Evolutionary conservation across 2,113 vertebrate genomes (phyloP), one percentile per base, ranked within the genome.

Genomic region (Benitochromis conjunctus): DNA sequence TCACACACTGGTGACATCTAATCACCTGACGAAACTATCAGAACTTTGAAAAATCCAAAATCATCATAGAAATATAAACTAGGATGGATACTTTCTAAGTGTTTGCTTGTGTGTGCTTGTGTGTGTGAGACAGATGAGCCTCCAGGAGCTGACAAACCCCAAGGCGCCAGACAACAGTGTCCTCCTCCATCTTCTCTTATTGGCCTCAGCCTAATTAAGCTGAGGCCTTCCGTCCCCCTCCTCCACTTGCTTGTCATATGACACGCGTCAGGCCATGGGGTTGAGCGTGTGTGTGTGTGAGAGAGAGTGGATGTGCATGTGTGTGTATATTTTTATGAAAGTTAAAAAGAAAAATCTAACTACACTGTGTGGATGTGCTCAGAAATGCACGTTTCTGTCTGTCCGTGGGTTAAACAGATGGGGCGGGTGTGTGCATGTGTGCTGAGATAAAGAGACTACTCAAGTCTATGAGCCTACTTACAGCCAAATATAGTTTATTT

Each of bases 141-240:
- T 79, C 51, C 34, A 84, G 91, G 84, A 89, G 58, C 83, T 74
- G 77, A 86, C 87, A 85, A 91, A 78, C 82, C 88, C 85, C 87
- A 55, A 91, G 94, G 93, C 94, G 93, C 93, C 94, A 95, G 94
- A 94, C 92, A 71, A 86, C 89, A 88, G 66, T 86, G 81, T 89
- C 91, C 92, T 94, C 83, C 84, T 95, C 89, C 90, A 92, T 95
- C 94, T 92, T 93, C 56, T 87, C 84, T 89, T 60, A 91, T 83
- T 92, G 90, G 87, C 74, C 83, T 92, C 66, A 57, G 89, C 80
- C 58, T 94, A 93, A 94, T 93, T 90, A 94, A 90, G 64, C 81
- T 12, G 41, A 78, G 62, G 26, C 71, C 84, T 64, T 86, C 87
- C 66, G 81, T 8, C 51, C 46, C 62, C 87, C 85, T 88, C 81